phyloP scores from a whole-genome alignment of 2,797 vertebrate species.

The Pangasius krempfi region DNA sequence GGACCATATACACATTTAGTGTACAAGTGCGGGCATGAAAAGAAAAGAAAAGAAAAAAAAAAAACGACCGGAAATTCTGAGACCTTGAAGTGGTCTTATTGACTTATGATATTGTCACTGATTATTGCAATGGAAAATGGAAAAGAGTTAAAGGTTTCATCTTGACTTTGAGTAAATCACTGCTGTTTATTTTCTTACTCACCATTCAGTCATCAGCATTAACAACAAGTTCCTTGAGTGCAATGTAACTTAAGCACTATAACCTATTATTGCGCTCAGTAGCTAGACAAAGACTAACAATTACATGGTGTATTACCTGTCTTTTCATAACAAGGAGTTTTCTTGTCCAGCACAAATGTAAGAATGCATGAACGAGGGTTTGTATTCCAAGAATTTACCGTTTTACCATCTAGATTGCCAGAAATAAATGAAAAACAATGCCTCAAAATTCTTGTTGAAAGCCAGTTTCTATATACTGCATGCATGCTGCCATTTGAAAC shows the following conservation, averaged over 20 bases:
- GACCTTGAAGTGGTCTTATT: not conserved
- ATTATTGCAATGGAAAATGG: not conserved
- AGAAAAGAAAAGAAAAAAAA: not conserved
- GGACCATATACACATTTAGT: conserved; percentile 34
- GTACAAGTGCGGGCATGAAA: conserved; percentile 53
- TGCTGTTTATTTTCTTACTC: not conserved
- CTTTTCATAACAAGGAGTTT: conserved; percentile 19
- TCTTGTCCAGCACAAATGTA: not conserved
- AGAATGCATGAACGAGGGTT: conserved; percentile 4
- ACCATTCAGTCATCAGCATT: not conserved
- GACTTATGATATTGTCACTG: not conserved
- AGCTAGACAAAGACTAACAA: not conserved
- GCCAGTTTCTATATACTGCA: not conserved
- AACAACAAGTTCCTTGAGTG: not conserved
- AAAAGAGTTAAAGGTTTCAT: not conserved
- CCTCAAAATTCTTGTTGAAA: not conserved
- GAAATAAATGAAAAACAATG: not conserved
- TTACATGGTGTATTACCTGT: not conserved
- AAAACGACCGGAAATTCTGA: not conserved
- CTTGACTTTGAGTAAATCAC: not conserved
- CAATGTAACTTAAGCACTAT: conserved; percentile 4
- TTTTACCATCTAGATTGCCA: not conserved
- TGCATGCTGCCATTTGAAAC: not conserved
- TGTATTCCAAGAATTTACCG: not conserved
- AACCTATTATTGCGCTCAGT: not conserved